A percentile compares a stretch with the other conserved stretches of the same genome.
These are phyloP conservation scores for Pecten maximus DNA, from an alignment of 2,888 invertebrate species.

Conservation along the genomic window DNA sequence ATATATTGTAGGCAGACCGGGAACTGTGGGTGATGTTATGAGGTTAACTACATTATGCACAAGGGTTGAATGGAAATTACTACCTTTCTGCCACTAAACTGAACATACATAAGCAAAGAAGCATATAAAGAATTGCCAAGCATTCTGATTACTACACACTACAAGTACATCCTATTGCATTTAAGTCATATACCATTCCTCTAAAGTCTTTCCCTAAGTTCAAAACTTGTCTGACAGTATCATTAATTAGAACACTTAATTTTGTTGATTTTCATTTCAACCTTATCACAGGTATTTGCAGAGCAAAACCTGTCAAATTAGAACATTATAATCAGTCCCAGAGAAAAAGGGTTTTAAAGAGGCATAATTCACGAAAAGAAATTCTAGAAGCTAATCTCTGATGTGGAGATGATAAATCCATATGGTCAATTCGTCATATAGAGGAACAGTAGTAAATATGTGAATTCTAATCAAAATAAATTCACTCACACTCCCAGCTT, in stretches of 20 bases:
- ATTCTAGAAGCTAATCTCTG: background rate
- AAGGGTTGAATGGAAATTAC: background rate
- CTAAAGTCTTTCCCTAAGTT: background rate
- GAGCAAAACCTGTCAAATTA: background rate
- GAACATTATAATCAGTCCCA: background rate
- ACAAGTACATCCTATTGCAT: background rate
- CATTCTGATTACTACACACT: constrained; percentile 26
- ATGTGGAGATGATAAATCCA: background rate
- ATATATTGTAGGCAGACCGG: background rate
- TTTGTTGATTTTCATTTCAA: background rate
- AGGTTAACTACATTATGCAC: background rate
- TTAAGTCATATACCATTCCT: background rate
- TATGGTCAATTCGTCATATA: background rate
- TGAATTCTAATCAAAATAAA: constrained; percentile 3
- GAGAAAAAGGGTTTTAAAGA: background rate
- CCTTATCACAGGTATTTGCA: background rate
- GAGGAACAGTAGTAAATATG: background rate
- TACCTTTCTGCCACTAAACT: constrained; percentile 17
- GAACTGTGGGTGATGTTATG: background rate
- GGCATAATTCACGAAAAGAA: background rate
- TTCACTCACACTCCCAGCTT: background rate
- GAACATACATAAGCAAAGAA: constrained; percentile 9
- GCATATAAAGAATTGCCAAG: background rate
- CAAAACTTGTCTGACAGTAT: background rate
- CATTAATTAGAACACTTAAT: background rate